Evolutionary conservation across 2,113 vertebrate genomes (phyloP).

Genomic region (Nicator chloris): DNA sequence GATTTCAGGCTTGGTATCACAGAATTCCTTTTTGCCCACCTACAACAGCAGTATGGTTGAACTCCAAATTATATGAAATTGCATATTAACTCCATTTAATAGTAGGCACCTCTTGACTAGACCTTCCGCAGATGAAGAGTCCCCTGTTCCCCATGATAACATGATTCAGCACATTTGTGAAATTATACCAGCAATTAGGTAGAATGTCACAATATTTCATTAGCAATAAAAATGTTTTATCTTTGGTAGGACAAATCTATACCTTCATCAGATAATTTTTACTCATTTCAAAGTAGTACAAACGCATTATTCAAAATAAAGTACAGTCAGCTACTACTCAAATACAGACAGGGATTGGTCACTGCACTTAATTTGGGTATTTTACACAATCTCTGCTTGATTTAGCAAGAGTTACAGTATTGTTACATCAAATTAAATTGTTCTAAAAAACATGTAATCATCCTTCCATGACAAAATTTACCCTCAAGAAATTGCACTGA

Average conservation of each 20-base stretch:
- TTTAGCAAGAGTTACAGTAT: slow-evolving; percentile 33
- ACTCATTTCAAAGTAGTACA: background rate
- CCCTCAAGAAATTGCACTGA: slow-evolving; percentile 24
- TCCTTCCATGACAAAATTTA: slow-evolving; percentile 44
- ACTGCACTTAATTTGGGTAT: background rate
- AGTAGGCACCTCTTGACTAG: slow-evolving; percentile 13
- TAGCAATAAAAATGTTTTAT: background rate
- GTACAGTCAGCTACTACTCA: background rate
- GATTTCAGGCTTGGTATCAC: slow-evolving; percentile 66
- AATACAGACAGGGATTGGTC: background rate
- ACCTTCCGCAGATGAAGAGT: background rate
- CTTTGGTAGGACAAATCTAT: background rate
- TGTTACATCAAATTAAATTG: slow-evolving; percentile 51
- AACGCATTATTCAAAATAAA: background rate
- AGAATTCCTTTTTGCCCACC: slow-evolving; percentile 12
- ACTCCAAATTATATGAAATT: slow-evolving; percentile 47
- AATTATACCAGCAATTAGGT: background rate
- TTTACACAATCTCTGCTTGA: slow-evolving; percentile 24
- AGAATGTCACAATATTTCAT: background rate
- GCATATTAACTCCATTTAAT: slow-evolving; percentile 35
- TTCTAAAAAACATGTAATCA: slow-evolving; percentile 58
- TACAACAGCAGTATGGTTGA: background rate
- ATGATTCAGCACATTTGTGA: background rate
- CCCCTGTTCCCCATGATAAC: background rate
- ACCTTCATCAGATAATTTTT: background rate